These are phyloP conservation scores for Drosophila cracens DNA, from an alignment of 2,888 invertebrate genomes.

Conservation along the genomic window DNA sequence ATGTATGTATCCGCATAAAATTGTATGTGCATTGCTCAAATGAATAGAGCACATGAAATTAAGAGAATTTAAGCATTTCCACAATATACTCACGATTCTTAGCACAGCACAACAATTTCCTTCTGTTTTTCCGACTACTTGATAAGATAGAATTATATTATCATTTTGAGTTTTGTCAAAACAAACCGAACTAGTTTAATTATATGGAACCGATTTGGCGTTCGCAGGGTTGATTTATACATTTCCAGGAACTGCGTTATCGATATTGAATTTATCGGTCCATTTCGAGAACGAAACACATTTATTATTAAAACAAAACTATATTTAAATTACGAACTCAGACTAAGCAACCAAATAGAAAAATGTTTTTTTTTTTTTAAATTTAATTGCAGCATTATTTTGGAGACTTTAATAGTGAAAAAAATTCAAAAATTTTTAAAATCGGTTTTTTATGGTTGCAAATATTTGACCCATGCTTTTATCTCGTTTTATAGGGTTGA, in stretches of 20 bases:
- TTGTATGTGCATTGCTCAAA: constrained; percentile 1
- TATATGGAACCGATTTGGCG: constrained; percentile 21
- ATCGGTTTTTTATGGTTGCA: background rate
- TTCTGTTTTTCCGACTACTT: constrained; percentile 29
- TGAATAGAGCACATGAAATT: background rate
- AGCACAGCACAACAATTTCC: constrained; percentile 21
- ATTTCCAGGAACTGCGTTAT: constrained; percentile 15
- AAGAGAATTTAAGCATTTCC: background rate
- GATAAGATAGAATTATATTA: constrained; percentile 54
- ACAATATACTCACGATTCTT: constrained; percentile 34
- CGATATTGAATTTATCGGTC: constrained; percentile 12
- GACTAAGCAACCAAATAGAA: background rate
- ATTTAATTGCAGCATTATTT: background rate
- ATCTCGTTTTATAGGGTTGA: background rate
- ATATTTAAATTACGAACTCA: background rate
- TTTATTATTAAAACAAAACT: background rate
- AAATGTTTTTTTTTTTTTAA: background rate
- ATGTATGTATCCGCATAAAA: background rate
- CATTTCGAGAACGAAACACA: background rate
- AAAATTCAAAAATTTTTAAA: background rate
- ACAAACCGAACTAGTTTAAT: constrained; percentile 45
- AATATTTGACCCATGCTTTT: background rate
- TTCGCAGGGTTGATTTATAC: constrained; percentile 12
- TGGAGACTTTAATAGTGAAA: background rate
- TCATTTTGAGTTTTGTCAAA: constrained; percentile 56